Conservation (phyloP, 1,140 invertebrate genomes). For the Macrosteles quadrilineatus region DNA sequence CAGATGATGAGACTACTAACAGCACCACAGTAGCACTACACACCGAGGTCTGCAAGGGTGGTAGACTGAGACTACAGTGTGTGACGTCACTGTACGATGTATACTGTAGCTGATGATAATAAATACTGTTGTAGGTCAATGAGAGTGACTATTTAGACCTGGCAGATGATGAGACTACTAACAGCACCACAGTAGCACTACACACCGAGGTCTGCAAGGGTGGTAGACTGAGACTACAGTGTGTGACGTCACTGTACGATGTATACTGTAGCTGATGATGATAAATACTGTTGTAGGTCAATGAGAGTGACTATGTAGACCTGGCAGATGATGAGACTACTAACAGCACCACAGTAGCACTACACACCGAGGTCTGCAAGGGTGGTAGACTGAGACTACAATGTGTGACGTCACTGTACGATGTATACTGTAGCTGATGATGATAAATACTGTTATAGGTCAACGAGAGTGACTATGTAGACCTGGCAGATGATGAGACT, state of each 20-base stretch:
- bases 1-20: not conserved
- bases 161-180: not conserved
- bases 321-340: not conserved
- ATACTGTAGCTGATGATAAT: constrained; percentile 1
- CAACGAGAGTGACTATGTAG: constrained; percentile 3
- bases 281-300: not conserved
- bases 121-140: not conserved
- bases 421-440: constrained; percentile 12
- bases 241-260: constrained; percentile 6
- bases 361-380: not conserved
- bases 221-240: constrained; percentile 9
- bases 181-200: not conserved
- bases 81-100: constrained; percentile 6
- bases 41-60: not conserved
- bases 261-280: constrained; percentile 13
- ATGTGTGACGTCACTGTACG: constrained; percentile 6
- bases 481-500: not conserved
- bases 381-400: constrained; percentile 8
- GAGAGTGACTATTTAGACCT: not conserved
- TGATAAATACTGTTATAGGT: not conserved
- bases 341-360: not conserved
- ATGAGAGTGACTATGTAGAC: not conserved
- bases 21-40: not conserved
- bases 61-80: constrained; percentile 15
- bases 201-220: not conserved